Conservation (phyloP, 2,888 invertebrate species). For the Frankliniella intonsa region DNA sequence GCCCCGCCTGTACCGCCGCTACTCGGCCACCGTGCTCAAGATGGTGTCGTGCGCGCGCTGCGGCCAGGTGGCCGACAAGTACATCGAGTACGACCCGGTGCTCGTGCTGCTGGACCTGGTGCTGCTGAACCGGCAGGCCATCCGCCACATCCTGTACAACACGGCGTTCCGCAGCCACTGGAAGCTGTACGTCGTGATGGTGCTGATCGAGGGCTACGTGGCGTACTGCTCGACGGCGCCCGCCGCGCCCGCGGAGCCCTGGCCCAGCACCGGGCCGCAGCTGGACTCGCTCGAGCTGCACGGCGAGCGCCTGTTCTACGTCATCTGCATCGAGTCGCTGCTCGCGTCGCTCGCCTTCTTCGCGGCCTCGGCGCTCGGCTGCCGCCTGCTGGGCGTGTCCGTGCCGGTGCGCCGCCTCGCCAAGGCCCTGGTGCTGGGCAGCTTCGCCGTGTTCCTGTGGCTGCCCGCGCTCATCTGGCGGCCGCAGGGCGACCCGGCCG, state of each 20-base stretch:
- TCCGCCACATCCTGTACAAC: slow-evolving; percentile 80
- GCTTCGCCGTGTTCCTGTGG: slow-evolving; percentile 21
- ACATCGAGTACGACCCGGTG: slow-evolving; percentile 86
- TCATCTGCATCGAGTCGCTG: slow-evolving; percentile 17
- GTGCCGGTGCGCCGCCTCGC: background rate
- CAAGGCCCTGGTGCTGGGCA: slow-evolving; percentile 21
- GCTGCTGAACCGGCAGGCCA: slow-evolving; percentile 73
- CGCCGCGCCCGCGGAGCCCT: background rate
- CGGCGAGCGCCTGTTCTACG: slow-evolving; percentile 17
- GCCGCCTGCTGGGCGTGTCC: background rate
- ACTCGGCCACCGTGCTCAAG: slow-evolving; percentile 67
- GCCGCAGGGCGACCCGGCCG: background rate
- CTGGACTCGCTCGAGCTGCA: background rate
- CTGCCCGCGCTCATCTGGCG: background rate
- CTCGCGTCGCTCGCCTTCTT: background rate
- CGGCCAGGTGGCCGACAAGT: slow-evolving; percentile 74
- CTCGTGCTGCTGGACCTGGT: slow-evolving; percentile 81
- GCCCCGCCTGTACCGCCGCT: slow-evolving; percentile 61
- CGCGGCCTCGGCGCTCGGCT: background rate
- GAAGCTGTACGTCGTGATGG: slow-evolving; percentile 73
- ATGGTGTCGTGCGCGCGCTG: slow-evolving; percentile 73
- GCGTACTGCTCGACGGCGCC: background rate
- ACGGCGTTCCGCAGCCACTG: slow-evolving; percentile 54
- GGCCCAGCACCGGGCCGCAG: background rate
- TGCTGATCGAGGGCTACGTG: slow-evolving; percentile 72